Base-by-base conservation (phyloP, 2,797 vertebrate species). In the Pangasius djambal region DNA sequence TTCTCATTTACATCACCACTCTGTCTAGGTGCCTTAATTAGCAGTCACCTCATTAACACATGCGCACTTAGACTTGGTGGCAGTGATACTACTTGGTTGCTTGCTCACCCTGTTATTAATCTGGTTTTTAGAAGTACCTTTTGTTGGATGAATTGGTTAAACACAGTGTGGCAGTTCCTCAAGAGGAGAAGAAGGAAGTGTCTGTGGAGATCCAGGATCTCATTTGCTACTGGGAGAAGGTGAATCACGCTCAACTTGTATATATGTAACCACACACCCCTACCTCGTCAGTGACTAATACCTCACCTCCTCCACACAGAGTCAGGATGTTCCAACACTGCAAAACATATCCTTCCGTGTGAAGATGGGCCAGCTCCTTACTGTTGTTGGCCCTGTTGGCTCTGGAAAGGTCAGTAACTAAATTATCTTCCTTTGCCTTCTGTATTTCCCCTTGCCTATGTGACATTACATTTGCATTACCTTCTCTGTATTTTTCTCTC, bases 331-430 rank as follows among this genome's bases (percentile, higher is more conserved):
- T 44, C 97, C 98, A 70, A 96, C 98, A 3, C 96, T 99, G 77
- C 95, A 97, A 88, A 96, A 96, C 0, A 85, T 99, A 88, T 97
- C 97, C 0, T 97, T 98, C 83, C 95, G 96, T 67, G 96, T 98
- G 91, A 96, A 95, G 91, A 94, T 94, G 0, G 96, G 97, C 67
- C 97, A 99, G 91, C 94, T 99, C 34, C 4, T 99, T 89, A 97
- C 96, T 90, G 96, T 99, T 89, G 96, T 99, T 83, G 98, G 98
- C 92, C 97, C 98, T 6, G 98, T 99, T 85, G 98, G 98, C 85
- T 96, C 98, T 88, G 98, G 98, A 94, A 99, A 99, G 94, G 97
- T 97, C 91, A 95, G 95, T 89, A 22, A 50, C 18, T 16, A 50
- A 69, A 69, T 65, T 13, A 5, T 75, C 28, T 37, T 37, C 72